A percentile compares a stretch with the other conserved stretches of the same genome.
These are phyloP conservation scores for Rhadinocentrus ornatus DNA, from an alignment of 2,797 vertebrate genomes.

Conservation along the genomic window DNA sequence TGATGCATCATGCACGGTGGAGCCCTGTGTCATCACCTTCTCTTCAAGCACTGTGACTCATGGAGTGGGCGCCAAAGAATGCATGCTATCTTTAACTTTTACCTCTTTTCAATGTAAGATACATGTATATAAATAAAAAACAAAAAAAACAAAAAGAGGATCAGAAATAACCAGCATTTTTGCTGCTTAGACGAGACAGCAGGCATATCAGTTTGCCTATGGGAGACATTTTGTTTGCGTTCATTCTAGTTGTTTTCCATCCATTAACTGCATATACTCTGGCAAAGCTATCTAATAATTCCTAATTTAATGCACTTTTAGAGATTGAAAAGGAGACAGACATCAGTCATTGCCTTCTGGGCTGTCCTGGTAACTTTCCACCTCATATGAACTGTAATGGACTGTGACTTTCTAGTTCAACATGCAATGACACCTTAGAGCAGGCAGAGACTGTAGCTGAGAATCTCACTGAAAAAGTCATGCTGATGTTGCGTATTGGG, in stretches of 20 bases:
- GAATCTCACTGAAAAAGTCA: slow-evolving; percentile 30
- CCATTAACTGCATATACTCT: slow-evolving; percentile 41
- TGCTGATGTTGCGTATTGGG: slow-evolving; percentile 47
- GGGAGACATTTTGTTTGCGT: slow-evolving; percentile 36
- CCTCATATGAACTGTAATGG: slow-evolving; percentile 73
- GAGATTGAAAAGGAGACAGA: slow-evolving; percentile 53
- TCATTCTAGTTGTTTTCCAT: slow-evolving; percentile 41
- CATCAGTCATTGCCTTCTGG: slow-evolving; percentile 63
- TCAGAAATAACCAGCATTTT: slow-evolving; percentile 25
- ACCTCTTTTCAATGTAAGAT: slow-evolving; percentile 54
- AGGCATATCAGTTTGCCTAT: slow-evolving; percentile 13
- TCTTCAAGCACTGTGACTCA: slow-evolving; percentile 68
- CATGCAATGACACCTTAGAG: slow-evolving; percentile 63
- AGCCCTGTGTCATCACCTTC: slow-evolving; percentile 63
- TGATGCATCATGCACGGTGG: slow-evolving; percentile 60
- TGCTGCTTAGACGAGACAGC: slow-evolving; percentile 19
- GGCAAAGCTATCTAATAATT: slow-evolving; percentile 49
- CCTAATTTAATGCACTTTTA: slow-evolving; percentile 62
- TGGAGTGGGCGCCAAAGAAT: slow-evolving; percentile 64
- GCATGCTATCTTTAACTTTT: slow-evolving; percentile 63
- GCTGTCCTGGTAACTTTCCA: slow-evolving; percentile 68
- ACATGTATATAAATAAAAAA: slow-evolving; percentile 55
- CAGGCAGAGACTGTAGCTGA: slow-evolving; percentile 35
- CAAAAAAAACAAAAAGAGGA: slow-evolving; percentile 14
- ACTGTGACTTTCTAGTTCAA: slow-evolving; percentile 66